A percentile compares a stretch with the other conserved stretches of the same genome.
Conservation (phyloP, 2,888 invertebrate genomes). For the Drosophila rellima region DNA sequence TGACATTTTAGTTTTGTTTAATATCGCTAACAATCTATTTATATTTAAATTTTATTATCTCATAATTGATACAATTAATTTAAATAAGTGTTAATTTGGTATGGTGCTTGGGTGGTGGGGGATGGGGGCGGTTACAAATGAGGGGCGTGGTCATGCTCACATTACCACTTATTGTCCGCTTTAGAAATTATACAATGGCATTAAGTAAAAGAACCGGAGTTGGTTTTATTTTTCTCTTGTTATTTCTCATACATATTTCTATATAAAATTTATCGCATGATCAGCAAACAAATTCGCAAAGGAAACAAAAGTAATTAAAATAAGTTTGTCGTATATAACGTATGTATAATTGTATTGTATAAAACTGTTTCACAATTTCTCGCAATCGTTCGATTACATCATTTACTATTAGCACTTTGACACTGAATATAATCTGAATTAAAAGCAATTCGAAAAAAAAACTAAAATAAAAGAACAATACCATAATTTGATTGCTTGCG, state of each 20-base stretch:
- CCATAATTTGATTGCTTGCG: conserved; percentile 75
- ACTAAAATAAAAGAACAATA: conserved; percentile 64
- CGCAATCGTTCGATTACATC: conserved; percentile 46
- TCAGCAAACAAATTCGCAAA: conserved; percentile 65
- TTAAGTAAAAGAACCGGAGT: conserved; percentile 22
- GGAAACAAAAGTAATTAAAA: conserved; percentile 43
- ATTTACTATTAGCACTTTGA: conserved; percentile 67
- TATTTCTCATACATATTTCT: conserved; percentile 52
- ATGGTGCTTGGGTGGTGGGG: not conserved
- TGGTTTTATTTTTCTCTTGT: conserved; percentile 15
- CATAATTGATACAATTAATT: conserved; percentile 71
- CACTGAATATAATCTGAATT: conserved; percentile 53
- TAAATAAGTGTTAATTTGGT: conserved; percentile 27
- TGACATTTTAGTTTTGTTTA: conserved; percentile 33
- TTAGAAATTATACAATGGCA: conserved; percentile 30
- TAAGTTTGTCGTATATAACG: conserved; percentile 42
- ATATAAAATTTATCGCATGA: conserved; percentile 65
- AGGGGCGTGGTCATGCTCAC: conserved; percentile 15
- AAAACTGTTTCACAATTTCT: conserved; percentile 65
- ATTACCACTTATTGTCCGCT: conserved; percentile 62
- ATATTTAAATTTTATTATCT: conserved; percentile 27
- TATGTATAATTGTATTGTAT: conserved; percentile 47
- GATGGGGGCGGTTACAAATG: conserved; percentile 8
- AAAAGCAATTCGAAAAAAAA: conserved; percentile 60
- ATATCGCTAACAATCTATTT: conserved; percentile 41